A percentile compares a stretch with the other conserved stretches of the same genome.
Conservation (phyloP, 2,113 vertebrate genomes). For the Zapornia atra region DNA sequence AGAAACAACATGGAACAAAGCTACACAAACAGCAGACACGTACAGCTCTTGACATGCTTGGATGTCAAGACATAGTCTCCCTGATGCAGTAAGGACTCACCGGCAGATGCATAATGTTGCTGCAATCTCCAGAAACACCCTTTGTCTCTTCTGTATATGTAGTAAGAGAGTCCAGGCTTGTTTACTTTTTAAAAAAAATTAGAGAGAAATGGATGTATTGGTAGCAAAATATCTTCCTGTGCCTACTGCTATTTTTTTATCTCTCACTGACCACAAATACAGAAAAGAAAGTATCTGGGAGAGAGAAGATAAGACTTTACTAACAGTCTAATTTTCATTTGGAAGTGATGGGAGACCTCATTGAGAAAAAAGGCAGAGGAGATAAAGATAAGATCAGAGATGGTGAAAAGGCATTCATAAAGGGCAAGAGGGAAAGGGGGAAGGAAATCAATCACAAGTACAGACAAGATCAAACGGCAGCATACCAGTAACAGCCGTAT, state of each 20-base stretch:
- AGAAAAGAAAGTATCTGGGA: neutral
- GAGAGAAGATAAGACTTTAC: neutral
- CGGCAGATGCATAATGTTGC: neutral
- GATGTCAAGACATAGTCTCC: neutral
- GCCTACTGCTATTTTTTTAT: neutral
- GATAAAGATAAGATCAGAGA: constrained; percentile 15
- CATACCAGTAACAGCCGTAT: neutral
- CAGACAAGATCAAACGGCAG: constrained; percentile 9
- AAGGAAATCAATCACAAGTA: constrained; percentile 7
- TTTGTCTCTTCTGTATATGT: neutral
- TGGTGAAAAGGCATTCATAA: neutral
- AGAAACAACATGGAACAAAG: neutral
- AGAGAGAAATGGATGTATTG: neutral
- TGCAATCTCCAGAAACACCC: neutral
- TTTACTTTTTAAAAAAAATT: neutral
- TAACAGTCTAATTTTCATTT: constrained; percentile 9
- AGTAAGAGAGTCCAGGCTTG: neutral
- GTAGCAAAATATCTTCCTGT: neutral
- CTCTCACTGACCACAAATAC: neutral
- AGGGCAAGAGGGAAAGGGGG: neutral
- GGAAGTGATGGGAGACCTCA: neutral
- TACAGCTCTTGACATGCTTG: neutral
- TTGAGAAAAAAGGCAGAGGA: neutral
- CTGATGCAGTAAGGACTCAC: neutral
- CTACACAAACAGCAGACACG: rapidly evolving